phyloP scores from a whole-genome alignment of 2,888 invertebrate species.

The Lycia hirtaria region DNA sequence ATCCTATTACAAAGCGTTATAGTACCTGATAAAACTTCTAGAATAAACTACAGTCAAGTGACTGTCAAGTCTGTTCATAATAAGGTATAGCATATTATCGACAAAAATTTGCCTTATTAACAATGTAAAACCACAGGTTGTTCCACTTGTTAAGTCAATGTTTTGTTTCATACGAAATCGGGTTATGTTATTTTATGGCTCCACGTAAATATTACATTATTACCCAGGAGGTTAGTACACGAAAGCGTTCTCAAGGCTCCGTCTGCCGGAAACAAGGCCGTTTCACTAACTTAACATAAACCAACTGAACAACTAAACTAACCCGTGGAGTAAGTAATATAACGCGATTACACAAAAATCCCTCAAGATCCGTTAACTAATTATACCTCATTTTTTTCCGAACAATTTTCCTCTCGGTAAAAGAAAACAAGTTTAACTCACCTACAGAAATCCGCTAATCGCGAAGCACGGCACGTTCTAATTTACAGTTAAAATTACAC shows the following conservation, averaged over 20 bases:
- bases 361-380: constrained; percentile 44
- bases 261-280: constrained; percentile 14
- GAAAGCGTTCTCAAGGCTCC: constrained; percentile 17
- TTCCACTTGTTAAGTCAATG: background rate
- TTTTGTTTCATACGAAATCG: constrained; percentile 16
- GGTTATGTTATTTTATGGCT: constrained; percentile 26
- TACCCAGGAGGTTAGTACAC: constrained; percentile 16
- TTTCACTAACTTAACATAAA: constrained; percentile 19
- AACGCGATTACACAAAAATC: constrained; percentile 39
- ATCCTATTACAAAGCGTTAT: no score
- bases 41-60: no score
- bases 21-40: no score
- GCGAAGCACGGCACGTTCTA: constrained; percentile 47
- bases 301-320: constrained; percentile 31
- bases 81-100: no score
- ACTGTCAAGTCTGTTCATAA: no score
- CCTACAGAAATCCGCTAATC: constrained; percentile 49
- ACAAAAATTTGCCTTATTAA: no score
- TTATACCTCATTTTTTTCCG: constrained; percentile 44
- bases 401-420: constrained; percentile 35
- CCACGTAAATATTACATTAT: constrained; percentile 17
- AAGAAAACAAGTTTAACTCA: constrained; percentile 45
- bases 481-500: constrained; percentile 40
- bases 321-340: constrained; percentile 26
- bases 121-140: background rate